Base-by-base conservation (phyloP, 1,140 invertebrate genomes). In the Protaetia brevitarsis region DNA sequence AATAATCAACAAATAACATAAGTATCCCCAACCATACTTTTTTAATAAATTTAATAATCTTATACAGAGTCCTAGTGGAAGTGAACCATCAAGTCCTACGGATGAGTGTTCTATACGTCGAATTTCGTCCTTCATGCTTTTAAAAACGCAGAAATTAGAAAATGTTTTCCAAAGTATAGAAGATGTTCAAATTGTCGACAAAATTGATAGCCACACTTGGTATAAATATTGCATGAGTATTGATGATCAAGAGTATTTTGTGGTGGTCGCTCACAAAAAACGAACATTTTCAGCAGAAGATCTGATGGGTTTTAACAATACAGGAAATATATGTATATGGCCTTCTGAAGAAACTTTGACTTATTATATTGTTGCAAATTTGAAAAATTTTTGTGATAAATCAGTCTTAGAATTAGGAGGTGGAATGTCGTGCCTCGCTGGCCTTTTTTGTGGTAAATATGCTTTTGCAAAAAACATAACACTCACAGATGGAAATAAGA, bases 281-380 rank as follows among this genome's bases (percentile, higher is more conserved):
- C 82, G 85, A 19, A 84, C 77, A 19, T 85, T 89, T 70, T 88
- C 87, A 0, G 86, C 88, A 2, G 85, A 82, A 70, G 87, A 90
- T 71, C 79, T 95, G 21, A 88, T 89, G 77, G 92, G 92, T 1
- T 94, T 94, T 79, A 94, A 95, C 77, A 94, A 94, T 71, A 95
- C 93, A 1, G 93, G 93, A n/a, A 95, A 94, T 79, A 86, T 95
- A 2, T 93, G 92, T 80, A 87, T 95, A 1, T 95, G 93, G 93
- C 92, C 92, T 7, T 93, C 92, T 3, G 93, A 95, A 79, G 92
- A 94, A 79, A 88, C 93, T 6, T 77, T 95, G 26, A 85, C 90
- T 1, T 89, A 89, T 71, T 89, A 91, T 76, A 83, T 88, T 66
- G 79, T 92, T 30, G 83, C 84, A 68, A 89, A 94, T 76, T 77